Conservation (phyloP, 2,888 invertebrate species). For the Blastobasis lacticolella region DNA sequence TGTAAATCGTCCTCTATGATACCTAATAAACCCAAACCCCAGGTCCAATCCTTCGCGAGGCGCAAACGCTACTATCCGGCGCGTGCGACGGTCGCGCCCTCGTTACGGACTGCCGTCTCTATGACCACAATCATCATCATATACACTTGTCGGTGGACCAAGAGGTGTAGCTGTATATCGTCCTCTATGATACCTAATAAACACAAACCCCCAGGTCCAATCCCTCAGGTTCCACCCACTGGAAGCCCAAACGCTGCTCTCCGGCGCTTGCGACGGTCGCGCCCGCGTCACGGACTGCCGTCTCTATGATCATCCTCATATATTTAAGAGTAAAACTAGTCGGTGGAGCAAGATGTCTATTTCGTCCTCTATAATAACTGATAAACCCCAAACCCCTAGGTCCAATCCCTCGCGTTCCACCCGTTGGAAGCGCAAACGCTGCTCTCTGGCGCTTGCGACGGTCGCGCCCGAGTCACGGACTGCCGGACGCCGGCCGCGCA, state of each 20-base stretch:
- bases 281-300: constrained; percentile 90
- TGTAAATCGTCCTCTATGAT: too few relatives aligned
- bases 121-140: too few relatives aligned
- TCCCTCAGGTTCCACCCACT: constrained; percentile 87
- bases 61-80: constrained; percentile 87
- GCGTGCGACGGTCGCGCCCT: constrained; percentile 86
- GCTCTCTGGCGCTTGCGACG: constrained; percentile 89
- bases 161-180: too few relatives aligned
- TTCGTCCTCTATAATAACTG: too few relatives aligned
- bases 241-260: constrained; percentile 86
- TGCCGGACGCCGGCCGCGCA: constrained; percentile 77
- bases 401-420: constrained; percentile 90
- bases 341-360: too few relatives aligned
- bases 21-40: too few relatives aligned
- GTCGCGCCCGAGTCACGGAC: constrained; percentile 85
- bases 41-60: constrained; percentile 87
- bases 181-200: too few relatives aligned
- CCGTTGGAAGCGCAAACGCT: constrained; percentile 87
- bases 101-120: constrained; percentile 85
- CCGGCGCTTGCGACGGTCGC: constrained; percentile 88
- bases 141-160: too few relatives aligned
- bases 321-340: too few relatives aligned
- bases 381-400: constrained; percentile 29
- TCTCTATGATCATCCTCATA: too few relatives aligned
- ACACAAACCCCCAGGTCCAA: constrained; percentile 76